Evolutionary conservation across 2,888 invertebrate genomes (phyloP).

Genomic region (Scaptomyza flava): DNA sequence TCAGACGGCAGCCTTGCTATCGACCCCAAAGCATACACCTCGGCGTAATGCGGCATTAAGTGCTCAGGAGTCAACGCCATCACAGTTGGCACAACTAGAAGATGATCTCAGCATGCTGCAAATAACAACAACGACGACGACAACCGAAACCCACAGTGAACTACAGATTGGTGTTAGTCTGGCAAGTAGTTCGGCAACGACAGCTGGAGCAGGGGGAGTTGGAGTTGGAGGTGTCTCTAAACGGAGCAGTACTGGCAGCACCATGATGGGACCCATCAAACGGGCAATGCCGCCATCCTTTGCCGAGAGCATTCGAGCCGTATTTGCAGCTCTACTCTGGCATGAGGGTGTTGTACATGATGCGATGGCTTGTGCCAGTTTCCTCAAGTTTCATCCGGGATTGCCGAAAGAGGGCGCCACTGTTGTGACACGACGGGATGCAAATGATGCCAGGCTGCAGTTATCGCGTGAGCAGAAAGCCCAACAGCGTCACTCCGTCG

Average conservation of each 20-base stretch:
- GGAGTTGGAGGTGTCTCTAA: constrained; percentile 58
- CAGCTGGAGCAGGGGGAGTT: constrained; percentile 8
- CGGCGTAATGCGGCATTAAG: constrained; percentile 41
- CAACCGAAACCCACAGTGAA: constrained; percentile 59
- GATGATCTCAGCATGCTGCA: constrained; percentile 80
- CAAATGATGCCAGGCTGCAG: constrained; percentile 80
- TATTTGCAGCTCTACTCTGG: constrained; percentile 98
- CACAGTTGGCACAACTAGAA: constrained; percentile 62
- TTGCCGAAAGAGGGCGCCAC: constrained; percentile 92
- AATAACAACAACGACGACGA: constrained; percentile 72
- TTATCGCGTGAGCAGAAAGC: constrained; percentile 87
- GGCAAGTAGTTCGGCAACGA: constrained; percentile 23
- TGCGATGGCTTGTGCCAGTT: constrained; percentile 98
- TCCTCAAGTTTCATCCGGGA: constrained; percentile 95
- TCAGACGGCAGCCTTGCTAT: constrained; percentile 84
- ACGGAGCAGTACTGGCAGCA: constrained; percentile 46
- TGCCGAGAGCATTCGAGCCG: constrained; percentile 95
- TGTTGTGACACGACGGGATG: constrained; percentile 88
- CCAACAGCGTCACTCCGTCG: constrained; percentile 94
- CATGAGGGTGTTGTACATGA: constrained; percentile 98
- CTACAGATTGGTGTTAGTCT: constrained; percentile 42
- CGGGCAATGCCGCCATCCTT: constrained; percentile 96
- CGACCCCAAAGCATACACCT: constrained; percentile 81
- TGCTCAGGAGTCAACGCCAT: constrained; percentile 14
- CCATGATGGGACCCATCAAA: constrained; percentile 86